These are phyloP conservation scores for Bungarus multicinctus DNA, from an alignment of 2,113 vertebrate species.

Conservation along the genomic window DNA sequence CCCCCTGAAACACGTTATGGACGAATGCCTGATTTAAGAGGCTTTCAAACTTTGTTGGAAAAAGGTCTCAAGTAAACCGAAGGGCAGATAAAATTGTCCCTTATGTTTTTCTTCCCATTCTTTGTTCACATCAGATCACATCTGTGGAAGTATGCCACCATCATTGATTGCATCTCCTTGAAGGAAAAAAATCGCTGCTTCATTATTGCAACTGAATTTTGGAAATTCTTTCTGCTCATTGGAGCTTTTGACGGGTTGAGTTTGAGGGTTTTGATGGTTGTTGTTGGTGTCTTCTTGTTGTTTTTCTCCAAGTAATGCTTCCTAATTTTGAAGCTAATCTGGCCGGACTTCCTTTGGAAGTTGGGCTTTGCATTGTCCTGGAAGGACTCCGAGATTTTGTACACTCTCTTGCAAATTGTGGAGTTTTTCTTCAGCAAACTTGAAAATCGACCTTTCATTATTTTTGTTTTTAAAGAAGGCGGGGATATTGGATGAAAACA, in stretches of 20 bases:
- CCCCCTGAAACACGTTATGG: background rate
- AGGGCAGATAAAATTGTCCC: background rate
- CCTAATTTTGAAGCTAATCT: background rate
- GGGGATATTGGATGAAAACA: background rate
- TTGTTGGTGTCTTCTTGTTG: too few species aligned
- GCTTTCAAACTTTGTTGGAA: background rate
- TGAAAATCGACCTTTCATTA: background rate
- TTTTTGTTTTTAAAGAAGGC: background rate
- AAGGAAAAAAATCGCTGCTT: background rate
- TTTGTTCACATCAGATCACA: background rate
- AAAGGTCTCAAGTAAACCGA: background rate
- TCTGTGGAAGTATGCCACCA: background rate
- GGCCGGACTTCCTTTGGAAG: background rate
- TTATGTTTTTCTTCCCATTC: background rate
- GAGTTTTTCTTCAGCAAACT: background rate
- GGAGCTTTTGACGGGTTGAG: background rate
- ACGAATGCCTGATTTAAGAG: background rate
- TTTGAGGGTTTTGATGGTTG: background rate
- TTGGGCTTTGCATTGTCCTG: background rate
- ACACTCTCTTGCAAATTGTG: background rate
- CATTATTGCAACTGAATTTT: background rate
- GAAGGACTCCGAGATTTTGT: conserved; percentile 4
- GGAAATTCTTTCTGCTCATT: background rate
- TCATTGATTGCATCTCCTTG: background rate
- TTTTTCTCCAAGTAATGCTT: background rate